These are phyloP conservation scores for Athrips mouffetella DNA, from an alignment of 2,888 invertebrate genomes.

Conservation along the genomic window DNA sequence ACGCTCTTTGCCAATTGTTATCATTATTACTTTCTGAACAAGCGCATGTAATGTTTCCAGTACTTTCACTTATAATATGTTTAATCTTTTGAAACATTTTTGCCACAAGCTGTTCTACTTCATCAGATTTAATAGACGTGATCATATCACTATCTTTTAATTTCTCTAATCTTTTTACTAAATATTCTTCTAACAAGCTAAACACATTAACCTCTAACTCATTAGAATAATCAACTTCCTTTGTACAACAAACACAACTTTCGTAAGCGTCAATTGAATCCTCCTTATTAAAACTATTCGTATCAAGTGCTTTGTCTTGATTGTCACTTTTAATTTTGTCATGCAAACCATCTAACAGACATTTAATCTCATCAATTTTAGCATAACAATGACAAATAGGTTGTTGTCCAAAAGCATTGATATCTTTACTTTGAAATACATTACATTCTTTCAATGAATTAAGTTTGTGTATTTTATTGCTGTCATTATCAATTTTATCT, in stretches of 20 bases:
- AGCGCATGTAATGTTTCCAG: constrained; percentile 44
- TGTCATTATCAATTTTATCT: too few species aligned
- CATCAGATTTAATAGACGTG: constrained; percentile 37
- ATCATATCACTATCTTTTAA: constrained; percentile 43
- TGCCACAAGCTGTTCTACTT: constrained; percentile 50
- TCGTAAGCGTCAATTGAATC: constrained; percentile 18
- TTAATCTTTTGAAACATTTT: constrained; percentile 52
- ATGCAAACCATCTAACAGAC: constrained; percentile 23
- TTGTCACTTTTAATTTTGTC: constrained; percentile 23
- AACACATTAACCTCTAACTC: constrained; percentile 64
- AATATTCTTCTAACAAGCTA: constrained; percentile 55
- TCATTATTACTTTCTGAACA: constrained; percentile 34
- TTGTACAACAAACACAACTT: constrained; percentile 51
- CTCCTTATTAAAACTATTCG: constrained; percentile 25
- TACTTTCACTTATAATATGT: constrained; percentile 51
- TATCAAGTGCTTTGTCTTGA: constrained; percentile 33
- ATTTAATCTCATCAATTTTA: constrained; percentile 33
- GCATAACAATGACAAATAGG: constrained; percentile 28
- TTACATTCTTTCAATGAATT: too few species aligned
- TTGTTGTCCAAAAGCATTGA: background rate
- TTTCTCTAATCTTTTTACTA: constrained; percentile 50
- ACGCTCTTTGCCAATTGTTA: constrained; percentile 63
- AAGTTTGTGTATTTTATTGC: too few species aligned
- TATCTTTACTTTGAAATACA: constrained; percentile 12
- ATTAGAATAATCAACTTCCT: constrained; percentile 35